phyloP scores from a whole-genome alignment of 2,888 invertebrate genomes.

The Leptopilina myrica region DNA sequence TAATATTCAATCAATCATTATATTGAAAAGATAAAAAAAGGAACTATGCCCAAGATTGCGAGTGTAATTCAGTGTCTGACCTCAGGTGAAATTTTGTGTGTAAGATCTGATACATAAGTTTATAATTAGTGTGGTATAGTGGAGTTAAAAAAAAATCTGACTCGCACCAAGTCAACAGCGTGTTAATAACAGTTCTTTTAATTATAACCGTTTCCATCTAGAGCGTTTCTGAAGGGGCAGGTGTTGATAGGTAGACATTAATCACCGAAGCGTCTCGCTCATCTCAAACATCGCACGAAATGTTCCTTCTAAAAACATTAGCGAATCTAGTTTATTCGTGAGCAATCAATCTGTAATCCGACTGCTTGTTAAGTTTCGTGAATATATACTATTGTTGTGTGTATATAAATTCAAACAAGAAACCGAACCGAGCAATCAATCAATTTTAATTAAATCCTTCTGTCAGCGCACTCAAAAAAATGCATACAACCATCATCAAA shows the following conservation, averaged over 20 bases:
- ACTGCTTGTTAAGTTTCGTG: constrained; percentile 23
- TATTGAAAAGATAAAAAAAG: background rate
- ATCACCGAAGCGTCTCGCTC: constrained; percentile 48
- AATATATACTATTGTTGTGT: constrained; percentile 29
- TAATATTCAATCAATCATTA: background rate
- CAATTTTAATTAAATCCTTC: constrained; percentile 37
- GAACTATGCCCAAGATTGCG: background rate
- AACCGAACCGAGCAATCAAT: constrained; percentile 13
- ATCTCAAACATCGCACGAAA: constrained; percentile 9
- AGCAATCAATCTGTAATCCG: constrained; percentile 35
- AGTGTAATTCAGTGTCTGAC: constrained; percentile 12
- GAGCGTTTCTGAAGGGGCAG: constrained; percentile 42
- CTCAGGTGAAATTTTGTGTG: constrained; percentile 31
- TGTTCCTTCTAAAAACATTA: constrained; percentile 36
- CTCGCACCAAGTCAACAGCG: constrained; percentile 46
- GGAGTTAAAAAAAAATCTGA: background rate
- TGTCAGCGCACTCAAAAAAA: background rate
- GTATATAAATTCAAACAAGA: no score
- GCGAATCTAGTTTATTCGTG: constrained; percentile 36
- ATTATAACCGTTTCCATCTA: constrained; percentile 57
- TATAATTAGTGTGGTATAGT: constrained; percentile 26
- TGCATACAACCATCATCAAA: background rate
- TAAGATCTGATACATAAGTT: constrained; percentile 22
- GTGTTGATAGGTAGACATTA: constrained; percentile 52
- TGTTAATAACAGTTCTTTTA: constrained; percentile 57